Evolutionary conservation across 2,888 invertebrate species (phyloP), one percentile per base, ranked within the genome.

Genomic region (Ochropacha duplaris): DNA sequence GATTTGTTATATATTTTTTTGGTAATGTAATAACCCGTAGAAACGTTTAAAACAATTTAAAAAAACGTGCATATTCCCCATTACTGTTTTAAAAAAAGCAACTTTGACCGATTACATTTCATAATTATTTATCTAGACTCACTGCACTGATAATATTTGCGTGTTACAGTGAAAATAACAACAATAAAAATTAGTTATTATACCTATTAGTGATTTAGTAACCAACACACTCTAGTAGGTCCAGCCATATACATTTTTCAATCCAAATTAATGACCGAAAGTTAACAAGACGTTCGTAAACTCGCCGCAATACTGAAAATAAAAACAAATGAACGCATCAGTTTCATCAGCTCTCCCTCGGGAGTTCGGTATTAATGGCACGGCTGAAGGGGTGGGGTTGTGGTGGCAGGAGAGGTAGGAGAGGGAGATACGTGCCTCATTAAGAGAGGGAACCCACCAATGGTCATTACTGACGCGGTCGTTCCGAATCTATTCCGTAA

Each of bases 361-460:
- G 64, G 66, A 68, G 61, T 58, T 55, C 59, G 56, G 67, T 75
- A 78, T 75, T 81, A 79, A 79, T 75, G 79, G 65, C 66, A 62
- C 66, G 57, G 57, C 65, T 57, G 56, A 58, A 54, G 60, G 59
- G 58, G 44, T 57, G 70, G 62, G 54, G 49, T 31, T 58, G 62
- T 57, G 50, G 51, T 51, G 51, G 51, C 22, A 31, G 8, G 19
- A 44, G 44, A 9, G 12, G 39, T 16, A 39, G 9, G 44, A 72
- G 69, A 69, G 65, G 64, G 70, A 9, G n/a, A 44, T 75, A 72
- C 73, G 71, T 71, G 76, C 61, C 77, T 84, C 86, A 86, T 86
- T 86, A 44, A 44, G 44, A 44, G 44, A 84, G 75, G 65, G 77
- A 72, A 64, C 81, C 83, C 76, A 79, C 76, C 73, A 74, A 72